Evolutionary conservation across 2,888 invertebrate species (phyloP), one percentile per base, ranked within the genome.

Genomic region (Phymatocera aterrima): DNA sequence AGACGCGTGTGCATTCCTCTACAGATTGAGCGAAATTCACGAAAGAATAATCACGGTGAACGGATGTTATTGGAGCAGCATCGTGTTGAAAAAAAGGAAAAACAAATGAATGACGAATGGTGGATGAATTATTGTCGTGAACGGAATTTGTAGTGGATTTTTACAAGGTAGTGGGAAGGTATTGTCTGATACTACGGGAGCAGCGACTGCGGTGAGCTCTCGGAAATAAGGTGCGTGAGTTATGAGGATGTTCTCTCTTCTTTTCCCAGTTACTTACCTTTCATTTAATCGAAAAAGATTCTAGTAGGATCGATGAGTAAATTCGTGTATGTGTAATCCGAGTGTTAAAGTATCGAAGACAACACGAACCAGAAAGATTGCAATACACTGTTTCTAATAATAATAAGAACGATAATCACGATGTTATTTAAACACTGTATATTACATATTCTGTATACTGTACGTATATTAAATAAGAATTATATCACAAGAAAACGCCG

Each of bases 401-500:
- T 37, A 10, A 64, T 10, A 1, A 12, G 5, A n/a, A 37, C 64
- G 18, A 64, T 12, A 15, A 12, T 37, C 37, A 64, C 64, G 18
- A 37, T 34, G 21, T 64, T 18, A n/a, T n/a, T 64, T 34, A 34
- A 10, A 64, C 24, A 68, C 15, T 12, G 12, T 28, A n/a, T 15
- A 6, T 5, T 60, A 12, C 5, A 68, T 21, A n/a, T n/a, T n/a
- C n/a, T n/a, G n/a, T n/a, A n/a, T n/a, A n/a, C n/a, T n/a, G n/a
- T 31, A 61, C 61, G 12, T 31, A 6, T 10, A 28, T 72, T 72
- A 31, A 68, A 46, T 51, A 40, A 60, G 54, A 81, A 84, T 86
- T 84, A 83, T 85, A 85, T 85, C 84, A 84, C 85, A 83, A 18
- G n/a, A 3, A 15, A 5, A 87, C 84, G 84, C 85, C 85, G 86